A percentile compares a stretch with the other conserved stretches of the same genome.
phyloP scores from a whole-genome alignment of 2,888 invertebrate species.

The Iselma pallidipennis region DNA sequence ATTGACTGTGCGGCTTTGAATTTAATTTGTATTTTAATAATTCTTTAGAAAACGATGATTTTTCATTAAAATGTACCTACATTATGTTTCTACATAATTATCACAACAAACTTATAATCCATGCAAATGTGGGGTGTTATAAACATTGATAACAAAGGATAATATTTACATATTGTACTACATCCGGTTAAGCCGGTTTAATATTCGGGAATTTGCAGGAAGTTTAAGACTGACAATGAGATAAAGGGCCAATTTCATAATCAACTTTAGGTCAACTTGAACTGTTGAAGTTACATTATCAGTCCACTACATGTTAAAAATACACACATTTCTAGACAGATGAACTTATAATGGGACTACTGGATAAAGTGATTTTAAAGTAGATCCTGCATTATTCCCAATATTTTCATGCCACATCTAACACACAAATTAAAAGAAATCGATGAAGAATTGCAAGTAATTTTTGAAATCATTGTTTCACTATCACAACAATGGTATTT shows the following conservation, averaged over 20 bases:
- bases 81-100: background rate
- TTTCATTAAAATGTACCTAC: background rate
- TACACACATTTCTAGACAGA: too few relatives aligned
- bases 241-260: too few relatives aligned
- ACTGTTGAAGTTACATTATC: too few relatives aligned
- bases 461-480: slow-evolving; percentile 1
- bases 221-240: slow-evolving; percentile 1
- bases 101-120: slow-evolving; percentile 5
- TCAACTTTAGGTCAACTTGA: too few relatives aligned
- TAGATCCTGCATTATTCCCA: too few relatives aligned
- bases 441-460: background rate
- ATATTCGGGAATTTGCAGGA: slow-evolving; percentile 8
- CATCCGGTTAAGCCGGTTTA: slow-evolving; percentile 1
- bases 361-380: too few relatives aligned
- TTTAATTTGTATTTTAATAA: too few relatives aligned
- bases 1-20: background rate
- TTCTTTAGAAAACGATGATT: too few relatives aligned
- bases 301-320: too few relatives aligned
- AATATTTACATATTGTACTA: slow-evolving; percentile 13
- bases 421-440: background rate
- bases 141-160: slow-evolving; percentile 14
- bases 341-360: too few relatives aligned
- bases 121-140: slow-evolving; percentile 9
- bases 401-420: too few relatives aligned
- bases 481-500: slow-evolving; percentile 1